A percentile compares a stretch with the other conserved stretches of the same genome.
Evolutionary conservation across 2,113 vertebrate species (phyloP).

Genomic region (Orthonyx spaldingii): DNA sequence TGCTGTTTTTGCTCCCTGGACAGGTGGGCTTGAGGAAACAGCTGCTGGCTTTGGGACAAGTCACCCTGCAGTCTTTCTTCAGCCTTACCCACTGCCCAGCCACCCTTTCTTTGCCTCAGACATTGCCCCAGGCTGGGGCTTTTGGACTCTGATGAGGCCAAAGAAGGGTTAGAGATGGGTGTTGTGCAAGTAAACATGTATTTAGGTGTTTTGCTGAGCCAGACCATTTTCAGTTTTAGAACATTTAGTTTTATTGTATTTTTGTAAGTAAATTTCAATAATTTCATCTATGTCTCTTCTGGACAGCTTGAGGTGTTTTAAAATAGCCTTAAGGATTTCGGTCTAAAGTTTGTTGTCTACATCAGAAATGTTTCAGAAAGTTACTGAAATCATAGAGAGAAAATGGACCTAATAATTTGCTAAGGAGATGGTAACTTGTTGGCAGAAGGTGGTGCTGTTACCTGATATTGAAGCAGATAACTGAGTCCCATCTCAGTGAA

Average conservation of each 20-base stretch:
- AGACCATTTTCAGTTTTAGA: background rate
- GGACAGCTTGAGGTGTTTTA: background rate
- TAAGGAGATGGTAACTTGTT: constrained; percentile 2
- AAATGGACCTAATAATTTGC: background rate
- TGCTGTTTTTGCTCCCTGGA: background rate
- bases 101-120: background rate
- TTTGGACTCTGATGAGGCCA: background rate
- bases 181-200: background rate
- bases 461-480: constrained; percentile 53
- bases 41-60: background rate
- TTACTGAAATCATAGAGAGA: background rate
- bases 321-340: background rate
- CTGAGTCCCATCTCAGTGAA: background rate
- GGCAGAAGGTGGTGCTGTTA: constrained; percentile 70
- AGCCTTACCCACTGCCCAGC: background rate
- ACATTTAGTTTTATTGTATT: background rate
- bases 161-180: background rate
- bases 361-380: background rate
- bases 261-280: background rate
- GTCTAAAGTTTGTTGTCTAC: background rate
- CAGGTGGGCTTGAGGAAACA: background rate
- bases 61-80: background rate
- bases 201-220: background rate
- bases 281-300: background rate
- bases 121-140: background rate